A percentile compares a stretch with the other conserved stretches of the same genome.
Conservation (phyloP, 1,140 invertebrate species). For the Arctopsyche grandis region DNA sequence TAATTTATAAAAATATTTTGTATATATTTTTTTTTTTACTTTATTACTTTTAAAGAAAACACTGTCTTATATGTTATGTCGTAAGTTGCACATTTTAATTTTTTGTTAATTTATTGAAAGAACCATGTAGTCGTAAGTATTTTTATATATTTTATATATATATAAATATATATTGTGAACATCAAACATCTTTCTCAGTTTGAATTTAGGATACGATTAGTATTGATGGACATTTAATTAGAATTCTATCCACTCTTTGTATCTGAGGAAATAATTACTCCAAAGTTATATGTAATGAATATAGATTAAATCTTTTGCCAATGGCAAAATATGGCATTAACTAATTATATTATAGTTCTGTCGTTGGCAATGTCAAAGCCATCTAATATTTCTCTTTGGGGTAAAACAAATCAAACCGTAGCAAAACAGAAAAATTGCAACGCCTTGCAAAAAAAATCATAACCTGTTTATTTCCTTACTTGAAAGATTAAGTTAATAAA, state of each 20-base stretch:
- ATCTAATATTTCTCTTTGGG: no score
- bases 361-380: no score
- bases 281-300: no score
- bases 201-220: not conserved
- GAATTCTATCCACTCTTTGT: no score
- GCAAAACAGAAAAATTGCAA: no score
- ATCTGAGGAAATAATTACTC: no score
- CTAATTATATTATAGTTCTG: no score
- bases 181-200: constrained; percentile 33
- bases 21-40: constrained; percentile 12
- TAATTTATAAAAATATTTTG: constrained; percentile 14
- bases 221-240: not conserved
- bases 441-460: no score
- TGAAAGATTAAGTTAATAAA: constrained; percentile 44
- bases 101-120: constrained; percentile 26
- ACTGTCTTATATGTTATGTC: not conserved
- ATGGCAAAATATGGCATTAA: no score
- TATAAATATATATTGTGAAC: constrained; percentile 2
- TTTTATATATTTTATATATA: constrained; percentile 27
- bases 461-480: constrained; percentile 55
- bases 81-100: constrained; percentile 16
- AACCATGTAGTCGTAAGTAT: constrained; percentile 7
- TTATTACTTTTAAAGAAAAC: not conserved
- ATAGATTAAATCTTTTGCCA: no score
- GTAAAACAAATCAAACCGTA: no score